Evolutionary conservation across 2,888 invertebrate genomes (phyloP), one percentile per base, ranked within the genome.

Genomic region (Rhyacophila evoluta): DNA sequence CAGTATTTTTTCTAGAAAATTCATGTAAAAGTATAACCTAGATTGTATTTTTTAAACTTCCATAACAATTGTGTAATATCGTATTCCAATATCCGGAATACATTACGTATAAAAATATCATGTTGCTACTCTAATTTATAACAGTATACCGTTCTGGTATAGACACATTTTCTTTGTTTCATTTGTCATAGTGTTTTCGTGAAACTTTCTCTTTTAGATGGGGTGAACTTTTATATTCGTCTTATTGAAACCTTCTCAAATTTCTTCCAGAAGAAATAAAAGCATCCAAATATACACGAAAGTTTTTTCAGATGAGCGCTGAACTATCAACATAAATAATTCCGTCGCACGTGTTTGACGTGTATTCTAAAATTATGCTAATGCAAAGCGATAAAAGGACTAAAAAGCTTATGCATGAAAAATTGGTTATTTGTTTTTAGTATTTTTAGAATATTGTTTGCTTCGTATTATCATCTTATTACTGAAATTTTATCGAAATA

Each of bases 141-240:
- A 19, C 55, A 55, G 55, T 25, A 25, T 55, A 55, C 55, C 55
- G 19, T 12, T 55, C 55, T 25, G 29, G 12, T 29, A 28, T 25
- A 10, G 55, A 55, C 15, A 25, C 19, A 25, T 69, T 19, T 27
- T 72, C 36, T 72, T 77, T 37, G 19, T 55, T 72, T 77, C 37
- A 72, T 67, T 77, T 77, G 72, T 72, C 72, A 28, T 28, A 28
- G 38, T 76, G 70, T 71, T 77, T 77, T 67, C 72, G 37, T 72
- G 72, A 19, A 77, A 76, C 36, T 72, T 77, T 77, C 19, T 67
- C 25, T 67, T 77, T 68, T 67, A 28, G 37, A 29, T 25, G 25
- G 72, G 72, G 72, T 72, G 29, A 77, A 77, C 67, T 77, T 77
- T 72, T 70, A 29, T 77, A 77, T 77, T 77, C 37, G 55, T 72